Evolutionary conservation across 2,113 vertebrate species (phyloP).

Genomic region (Callionymus lyra): DNA sequence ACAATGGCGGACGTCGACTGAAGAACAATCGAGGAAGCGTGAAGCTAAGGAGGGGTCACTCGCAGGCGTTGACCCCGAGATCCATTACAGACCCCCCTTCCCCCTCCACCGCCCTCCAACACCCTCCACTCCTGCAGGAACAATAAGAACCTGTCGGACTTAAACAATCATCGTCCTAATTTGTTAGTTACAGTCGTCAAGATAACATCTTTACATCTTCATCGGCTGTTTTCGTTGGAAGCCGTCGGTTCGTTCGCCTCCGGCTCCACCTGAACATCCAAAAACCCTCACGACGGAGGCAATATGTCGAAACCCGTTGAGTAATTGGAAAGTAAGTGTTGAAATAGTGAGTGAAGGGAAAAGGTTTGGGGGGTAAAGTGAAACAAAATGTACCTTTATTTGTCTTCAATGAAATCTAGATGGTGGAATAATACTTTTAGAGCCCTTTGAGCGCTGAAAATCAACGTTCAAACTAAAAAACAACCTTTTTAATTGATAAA

Average conservation of each 20-base stretch:
- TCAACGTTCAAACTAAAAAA: no score
- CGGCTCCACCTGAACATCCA: conserved; percentile 64
- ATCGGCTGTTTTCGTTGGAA: conserved; percentile 64
- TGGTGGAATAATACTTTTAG: no score
- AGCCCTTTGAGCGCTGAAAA: no score
- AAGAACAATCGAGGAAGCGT: conserved; percentile 7
- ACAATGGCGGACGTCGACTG: conserved; percentile 21
- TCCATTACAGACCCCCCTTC: no score
- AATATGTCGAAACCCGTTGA: conserved; percentile 42
- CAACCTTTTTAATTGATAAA: no score
- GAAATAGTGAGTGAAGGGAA: conserved; percentile 42
- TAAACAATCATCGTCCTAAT: no score
- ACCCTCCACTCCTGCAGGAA: no score
- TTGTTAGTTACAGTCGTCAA: no score
- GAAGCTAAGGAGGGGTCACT: conserved; percentile 12
- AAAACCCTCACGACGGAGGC: conserved; percentile 54
- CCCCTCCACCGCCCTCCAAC: no score
- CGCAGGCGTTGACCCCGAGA: conserved; percentile 29
- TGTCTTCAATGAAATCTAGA: no score
- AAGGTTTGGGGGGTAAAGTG: conserved; percentile 37
- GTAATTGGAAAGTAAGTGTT: conserved; percentile 57
- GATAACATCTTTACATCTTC: no score
- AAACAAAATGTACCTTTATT: conserved; percentile 37
- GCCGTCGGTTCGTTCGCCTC: conserved; percentile 40
- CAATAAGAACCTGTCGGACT: no score